Evolutionary conservation across 2,797 vertebrate species (phyloP).

Genomic region (Phyllotis vaccarum): DNA sequence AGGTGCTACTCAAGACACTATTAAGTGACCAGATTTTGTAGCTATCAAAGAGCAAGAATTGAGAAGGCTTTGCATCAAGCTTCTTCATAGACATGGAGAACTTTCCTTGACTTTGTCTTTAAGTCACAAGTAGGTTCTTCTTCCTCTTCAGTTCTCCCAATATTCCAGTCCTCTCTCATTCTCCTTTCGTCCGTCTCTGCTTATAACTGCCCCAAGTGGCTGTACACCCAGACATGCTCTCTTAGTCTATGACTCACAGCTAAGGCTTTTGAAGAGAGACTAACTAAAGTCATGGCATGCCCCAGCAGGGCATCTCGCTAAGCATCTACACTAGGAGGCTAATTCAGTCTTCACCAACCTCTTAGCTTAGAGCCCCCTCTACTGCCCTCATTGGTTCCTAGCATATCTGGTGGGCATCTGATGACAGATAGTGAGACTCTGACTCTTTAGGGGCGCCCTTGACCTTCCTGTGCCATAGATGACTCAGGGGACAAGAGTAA

Average conservation of each 20-base stretch:
- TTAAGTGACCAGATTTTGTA: background rate
- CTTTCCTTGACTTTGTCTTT: background rate
- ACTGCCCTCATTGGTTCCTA: background rate
- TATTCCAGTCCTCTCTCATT: background rate
- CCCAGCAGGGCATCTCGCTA: background rate
- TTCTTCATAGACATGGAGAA: background rate
- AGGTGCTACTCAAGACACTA: background rate
- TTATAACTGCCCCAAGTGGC: background rate
- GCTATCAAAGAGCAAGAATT: background rate
- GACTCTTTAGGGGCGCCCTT: too few relatives aligned
- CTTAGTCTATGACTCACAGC: background rate
- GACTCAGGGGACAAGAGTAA: background rate
- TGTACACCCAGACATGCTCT: too few relatives aligned
- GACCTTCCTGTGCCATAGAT: background rate
- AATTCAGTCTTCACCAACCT: background rate
- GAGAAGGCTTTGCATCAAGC: background rate
- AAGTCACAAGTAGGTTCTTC: background rate
- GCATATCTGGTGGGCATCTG: background rate
- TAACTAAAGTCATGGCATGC: too few relatives aligned
- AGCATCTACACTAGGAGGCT: background rate
- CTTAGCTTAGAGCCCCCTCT: background rate
- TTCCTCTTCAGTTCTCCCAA: background rate
- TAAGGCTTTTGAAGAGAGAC: background rate
- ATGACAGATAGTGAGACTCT: background rate
- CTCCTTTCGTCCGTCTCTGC: background rate